Conservation (phyloP, 2,113 vertebrate genomes). For the Gobio gobio region DNA sequence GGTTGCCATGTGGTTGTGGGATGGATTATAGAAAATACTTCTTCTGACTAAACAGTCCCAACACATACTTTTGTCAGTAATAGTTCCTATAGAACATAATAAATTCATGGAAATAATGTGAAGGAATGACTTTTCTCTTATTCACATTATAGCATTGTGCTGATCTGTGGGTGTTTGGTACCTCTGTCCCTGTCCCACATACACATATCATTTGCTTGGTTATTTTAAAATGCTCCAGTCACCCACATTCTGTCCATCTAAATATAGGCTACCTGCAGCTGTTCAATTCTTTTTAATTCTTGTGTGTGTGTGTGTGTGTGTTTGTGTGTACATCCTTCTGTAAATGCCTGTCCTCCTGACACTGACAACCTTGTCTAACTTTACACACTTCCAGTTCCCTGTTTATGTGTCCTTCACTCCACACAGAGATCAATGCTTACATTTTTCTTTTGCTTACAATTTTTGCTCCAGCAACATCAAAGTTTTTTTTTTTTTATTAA, state of each 20-base stretch:
- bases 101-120: neutral
- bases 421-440: neutral
- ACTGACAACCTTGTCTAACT: slow-evolving; percentile 20
- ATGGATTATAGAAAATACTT: neutral
- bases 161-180: neutral
- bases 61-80: slow-evolving; percentile 13
- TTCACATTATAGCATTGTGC: neutral
- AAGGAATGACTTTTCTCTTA: neutral
- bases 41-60: neutral
- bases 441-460: neutral
- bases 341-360: neutral
- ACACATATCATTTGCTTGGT: slow-evolving; percentile 21
- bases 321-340: neutral
- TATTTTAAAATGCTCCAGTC: slow-evolving; percentile 38
- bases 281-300: slow-evolving; percentile 13
- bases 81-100: neutral
- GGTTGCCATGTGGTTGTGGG: neutral
- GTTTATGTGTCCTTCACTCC: neutral
- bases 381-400: slow-evolving; percentile 11
- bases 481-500: neutral
- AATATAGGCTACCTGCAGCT: slow-evolving; percentile 28
- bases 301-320: slow-evolving; percentile 17
- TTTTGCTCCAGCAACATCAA: neutral
- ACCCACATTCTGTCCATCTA: slow-evolving; percentile 40
- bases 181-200: slow-evolving; percentile 4